Evolutionary conservation across 2,797 vertebrate genomes (phyloP).

Genomic region (Prunella strophiata): DNA sequence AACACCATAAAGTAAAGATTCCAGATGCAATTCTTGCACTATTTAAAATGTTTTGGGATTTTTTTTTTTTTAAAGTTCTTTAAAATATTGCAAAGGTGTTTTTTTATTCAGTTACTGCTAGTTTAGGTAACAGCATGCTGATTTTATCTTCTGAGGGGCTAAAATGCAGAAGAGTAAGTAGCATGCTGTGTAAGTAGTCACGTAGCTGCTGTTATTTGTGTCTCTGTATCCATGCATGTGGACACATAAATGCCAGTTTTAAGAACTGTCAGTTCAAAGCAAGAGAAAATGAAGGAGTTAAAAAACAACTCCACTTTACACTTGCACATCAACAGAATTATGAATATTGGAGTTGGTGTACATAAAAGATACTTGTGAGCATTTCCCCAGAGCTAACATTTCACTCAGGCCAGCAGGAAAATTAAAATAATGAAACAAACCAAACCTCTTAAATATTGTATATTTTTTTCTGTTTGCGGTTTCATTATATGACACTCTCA

Average conservation of each 20-base stretch:
- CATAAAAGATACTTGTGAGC: neutral
- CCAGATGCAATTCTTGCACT: neutral
- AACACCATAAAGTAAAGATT: neutral
- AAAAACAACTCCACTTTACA: neutral
- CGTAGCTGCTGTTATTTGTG: neutral
- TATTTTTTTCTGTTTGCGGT: accelerated
- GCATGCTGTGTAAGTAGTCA: neutral
- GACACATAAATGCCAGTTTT: neutral
- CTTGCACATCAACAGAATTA: neutral
- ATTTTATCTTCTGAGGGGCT: neutral
- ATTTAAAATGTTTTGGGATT: neutral
- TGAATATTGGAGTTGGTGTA: neutral
- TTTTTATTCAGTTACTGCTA: neutral
- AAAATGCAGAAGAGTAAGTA: neutral
- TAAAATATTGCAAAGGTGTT: neutral
- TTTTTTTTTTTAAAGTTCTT: neutral
- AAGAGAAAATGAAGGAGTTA: neutral
- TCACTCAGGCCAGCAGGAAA: neutral
- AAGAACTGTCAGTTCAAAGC: neutral
- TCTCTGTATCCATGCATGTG: neutral
- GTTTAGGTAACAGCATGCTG: neutral
- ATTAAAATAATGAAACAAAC: neutral
- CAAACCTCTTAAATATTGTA: neutral
- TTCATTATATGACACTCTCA: neutral
- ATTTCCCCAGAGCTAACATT: neutral